Evolutionary conservation across 2,797 vertebrate genomes (phyloP), one percentile per base, ranked within the genome.

Genomic region (Graptemys geographica): DNA sequence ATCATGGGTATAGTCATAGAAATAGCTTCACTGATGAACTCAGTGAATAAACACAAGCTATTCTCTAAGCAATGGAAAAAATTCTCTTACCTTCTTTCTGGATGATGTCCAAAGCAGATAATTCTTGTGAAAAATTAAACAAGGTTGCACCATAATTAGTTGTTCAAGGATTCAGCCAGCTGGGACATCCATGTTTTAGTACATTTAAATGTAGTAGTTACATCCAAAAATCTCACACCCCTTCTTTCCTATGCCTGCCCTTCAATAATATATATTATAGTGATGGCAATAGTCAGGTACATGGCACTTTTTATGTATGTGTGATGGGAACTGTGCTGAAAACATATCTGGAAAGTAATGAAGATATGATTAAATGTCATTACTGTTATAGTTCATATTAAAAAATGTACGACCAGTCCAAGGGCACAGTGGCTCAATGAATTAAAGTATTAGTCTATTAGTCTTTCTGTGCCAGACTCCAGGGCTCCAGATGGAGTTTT

Each of bases 111-210:
- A 98, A 97, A 91, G 62, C 59, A 98, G 98, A 98, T 98, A 94
- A 94, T 97, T 97, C 92, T 91, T 97, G 97, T 98, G 97, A 98
- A 98, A 98, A 98, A 98, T 98, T 97, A 98, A 99, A 97, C 80
- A 98, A 97, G 95, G 90, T 83, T 98, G 96, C 91, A 98, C 95
- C 96, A 96, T 98, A 98, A 98, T 98, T 98, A 98, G 97, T 97
- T 98, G 92, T 96, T 98, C 95, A 96, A 95, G 74, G 86, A 97
- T 97, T 90, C 97, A 97, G 93, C 87, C 96, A 96, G 88, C 95
- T 92, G 88, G 88, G 92, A 97, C 96, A 95, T 97, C 91, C 87
- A 92, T 92, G 88, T 97, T 97, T 98, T 98, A 97, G 97, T 98
- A 93, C 95, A 98, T 98, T 97, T 97, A 89, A 81, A 41, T 88